Conservation (phyloP, 37 sponge, comb jelly and placozoan species). For the Aplysina aerophoba region DNA sequence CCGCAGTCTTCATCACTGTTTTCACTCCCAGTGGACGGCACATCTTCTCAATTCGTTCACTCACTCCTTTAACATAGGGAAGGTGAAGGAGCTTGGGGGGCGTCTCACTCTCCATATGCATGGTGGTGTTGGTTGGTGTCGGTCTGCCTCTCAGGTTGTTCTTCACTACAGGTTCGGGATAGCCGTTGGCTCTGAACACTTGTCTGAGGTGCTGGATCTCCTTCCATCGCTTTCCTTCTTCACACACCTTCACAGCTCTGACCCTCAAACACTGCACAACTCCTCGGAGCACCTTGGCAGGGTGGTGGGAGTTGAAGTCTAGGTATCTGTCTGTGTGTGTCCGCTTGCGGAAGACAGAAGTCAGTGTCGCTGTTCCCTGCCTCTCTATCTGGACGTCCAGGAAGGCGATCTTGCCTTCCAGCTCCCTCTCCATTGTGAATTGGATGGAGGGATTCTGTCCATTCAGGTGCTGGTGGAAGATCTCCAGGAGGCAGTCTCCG, state of each 20-base stretch:
- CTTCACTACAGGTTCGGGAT: constrained; percentile 4
- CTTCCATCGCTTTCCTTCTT: neutral
- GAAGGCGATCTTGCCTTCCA: constrained; percentile 14
- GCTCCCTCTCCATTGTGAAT: constrained; percentile 12
- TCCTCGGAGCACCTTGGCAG: neutral
- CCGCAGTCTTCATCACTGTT: too few relatives aligned
- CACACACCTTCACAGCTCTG: constrained; percentile 6
- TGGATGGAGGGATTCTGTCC: constrained; percentile 1
- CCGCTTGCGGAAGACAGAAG: neutral
- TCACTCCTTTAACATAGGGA: too few relatives aligned
- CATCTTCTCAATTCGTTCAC: too few relatives aligned
- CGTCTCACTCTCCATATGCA: too few relatives aligned
- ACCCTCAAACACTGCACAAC: neutral
- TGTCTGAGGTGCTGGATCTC: neutral
- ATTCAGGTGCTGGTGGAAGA: neutral
- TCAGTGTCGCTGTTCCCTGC: neutral
- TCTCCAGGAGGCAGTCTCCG: neutral
- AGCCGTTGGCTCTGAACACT: constrained; percentile 13
- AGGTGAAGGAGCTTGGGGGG: too few relatives aligned
- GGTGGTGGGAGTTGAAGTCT: constrained; percentile 3
- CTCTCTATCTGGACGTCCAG: constrained; percentile 7
- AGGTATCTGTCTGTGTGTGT: constrained; percentile 17
- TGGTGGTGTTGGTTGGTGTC: too few relatives aligned
- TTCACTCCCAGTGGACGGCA: too few relatives aligned
- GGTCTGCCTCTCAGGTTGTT: neutral